Evolutionary conservation across 2,797 vertebrate genomes (phyloP).

Genomic region (Hypotaenidia okinawae): DNA sequence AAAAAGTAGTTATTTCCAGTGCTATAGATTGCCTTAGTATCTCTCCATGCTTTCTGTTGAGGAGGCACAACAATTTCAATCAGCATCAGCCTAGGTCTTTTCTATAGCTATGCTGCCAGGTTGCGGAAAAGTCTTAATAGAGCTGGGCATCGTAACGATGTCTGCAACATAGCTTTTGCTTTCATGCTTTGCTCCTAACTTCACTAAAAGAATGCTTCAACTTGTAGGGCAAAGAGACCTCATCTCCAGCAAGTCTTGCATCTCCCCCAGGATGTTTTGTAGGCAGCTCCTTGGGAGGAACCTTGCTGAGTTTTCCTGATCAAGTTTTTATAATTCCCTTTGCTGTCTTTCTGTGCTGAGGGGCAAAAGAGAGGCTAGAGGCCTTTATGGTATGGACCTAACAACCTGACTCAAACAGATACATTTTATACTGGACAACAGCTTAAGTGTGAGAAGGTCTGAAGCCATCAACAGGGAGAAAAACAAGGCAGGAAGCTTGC

Average conservation of each 20-base stretch:
- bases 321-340: conserved; percentile 31
- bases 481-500: not conserved
- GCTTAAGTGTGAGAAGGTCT: not conserved
- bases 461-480: not conserved
- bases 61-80: not conserved
- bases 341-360: not conserved
- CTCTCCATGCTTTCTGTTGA: not conserved
- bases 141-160: not conserved
- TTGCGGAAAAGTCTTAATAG: not conserved
- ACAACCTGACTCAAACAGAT: not conserved
- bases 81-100: not conserved
- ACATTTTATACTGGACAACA: not conserved
- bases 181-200: too few relatives aligned
- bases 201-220: not conserved
- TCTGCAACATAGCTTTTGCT: not conserved
- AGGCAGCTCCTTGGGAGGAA: not conserved
- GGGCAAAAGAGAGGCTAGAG: not conserved
- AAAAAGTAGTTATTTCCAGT: not conserved
- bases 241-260: not conserved
- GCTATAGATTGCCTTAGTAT: not conserved
- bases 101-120: not conserved
- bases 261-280: not conserved
- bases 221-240: not conserved
- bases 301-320: conserved; percentile 33
- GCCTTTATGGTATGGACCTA: not conserved